phyloP scores from a whole-genome alignment of 2,888 invertebrate species.

The Exocentrus adspersus region DNA sequence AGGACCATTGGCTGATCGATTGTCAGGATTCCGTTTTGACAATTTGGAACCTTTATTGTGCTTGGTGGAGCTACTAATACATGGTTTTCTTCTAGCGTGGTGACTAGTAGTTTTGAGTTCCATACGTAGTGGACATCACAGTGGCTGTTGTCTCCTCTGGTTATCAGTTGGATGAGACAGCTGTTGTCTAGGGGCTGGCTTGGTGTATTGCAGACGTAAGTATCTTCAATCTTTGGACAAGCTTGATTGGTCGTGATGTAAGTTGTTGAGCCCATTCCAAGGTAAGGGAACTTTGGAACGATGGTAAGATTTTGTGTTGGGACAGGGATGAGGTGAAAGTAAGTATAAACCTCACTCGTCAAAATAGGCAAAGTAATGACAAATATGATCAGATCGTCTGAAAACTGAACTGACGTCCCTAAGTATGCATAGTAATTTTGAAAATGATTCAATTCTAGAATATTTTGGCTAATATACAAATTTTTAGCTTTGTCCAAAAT shows the following conservation, averaged over 20 bases:
- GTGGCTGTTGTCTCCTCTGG: neutral
- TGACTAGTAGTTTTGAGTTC: neutral
- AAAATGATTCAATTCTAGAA: neutral
- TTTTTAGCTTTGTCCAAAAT: neutral
- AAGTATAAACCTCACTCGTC: neutral
- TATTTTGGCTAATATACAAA: neutral
- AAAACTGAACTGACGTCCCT: neutral
- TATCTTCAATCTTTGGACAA: neutral
- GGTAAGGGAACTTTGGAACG: neutral
- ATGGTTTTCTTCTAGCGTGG: neutral
- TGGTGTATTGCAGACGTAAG: neutral
- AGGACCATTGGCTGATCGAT: neutral
- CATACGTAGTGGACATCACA: neutral
- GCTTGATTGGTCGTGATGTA: neutral
- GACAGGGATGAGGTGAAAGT: neutral
- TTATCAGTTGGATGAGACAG: neutral
- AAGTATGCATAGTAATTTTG: neutral
- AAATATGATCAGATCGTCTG: neutral
- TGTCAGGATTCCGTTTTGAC: neutral
- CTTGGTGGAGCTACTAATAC: neutral
- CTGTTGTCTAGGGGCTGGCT: neutral
- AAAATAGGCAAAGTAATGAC: neutral
- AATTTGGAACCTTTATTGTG: neutral
- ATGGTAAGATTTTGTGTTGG: neutral
- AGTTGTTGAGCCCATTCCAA: neutral